phyloP scores from a whole-genome alignment of 2,888 invertebrate species.

The Chalcosyrphus nemorum region DNA sequence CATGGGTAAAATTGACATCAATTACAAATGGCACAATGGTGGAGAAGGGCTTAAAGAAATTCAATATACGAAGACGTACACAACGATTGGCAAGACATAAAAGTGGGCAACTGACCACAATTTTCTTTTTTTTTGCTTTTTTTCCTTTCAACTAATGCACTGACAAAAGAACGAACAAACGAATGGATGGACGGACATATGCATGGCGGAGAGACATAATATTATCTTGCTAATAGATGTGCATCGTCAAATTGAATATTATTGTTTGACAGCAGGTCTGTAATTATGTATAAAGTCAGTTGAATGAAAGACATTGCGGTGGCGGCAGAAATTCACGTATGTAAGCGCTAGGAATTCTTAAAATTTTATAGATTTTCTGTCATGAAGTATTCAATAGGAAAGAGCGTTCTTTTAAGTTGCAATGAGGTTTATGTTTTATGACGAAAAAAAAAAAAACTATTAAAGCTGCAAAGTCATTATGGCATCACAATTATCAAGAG shows the following conservation, averaged over 20 bases:
- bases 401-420: neutral
- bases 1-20: conserved; percentile 67
- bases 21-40: conserved; percentile 50
- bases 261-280: conserved; percentile 57
- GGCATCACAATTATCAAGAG: too few relatives aligned
- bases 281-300: conserved; percentile 67
- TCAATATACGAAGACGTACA: conserved; percentile 1
- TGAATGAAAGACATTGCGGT: conserved; percentile 42
- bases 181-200: conserved; percentile 10
- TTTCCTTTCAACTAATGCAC: neutral
- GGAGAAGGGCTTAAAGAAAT: conserved; percentile 14
- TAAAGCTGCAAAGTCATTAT: too few relatives aligned
- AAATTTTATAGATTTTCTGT: conserved; percentile 48
- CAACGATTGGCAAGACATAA: conserved; percentile 38
- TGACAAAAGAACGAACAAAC: conserved; percentile 9
- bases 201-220: conserved; percentile 33
- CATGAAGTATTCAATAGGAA: conserved; percentile 10
- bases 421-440: conserved; percentile 10
- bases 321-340: neutral
- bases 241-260: conserved; percentile 71
- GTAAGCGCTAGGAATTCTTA: neutral
- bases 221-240: conserved; percentile 65
- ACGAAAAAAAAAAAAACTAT: too few relatives aligned
- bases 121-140: conserved; percentile 24
- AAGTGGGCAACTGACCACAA: conserved; percentile 58